A percentile compares a stretch with the other conserved stretches of the same genome.
These are phyloP conservation scores for Ferdinandea cuprea DNA, from an alignment of 2,888 invertebrate genomes.

Conservation along the genomic window DNA sequence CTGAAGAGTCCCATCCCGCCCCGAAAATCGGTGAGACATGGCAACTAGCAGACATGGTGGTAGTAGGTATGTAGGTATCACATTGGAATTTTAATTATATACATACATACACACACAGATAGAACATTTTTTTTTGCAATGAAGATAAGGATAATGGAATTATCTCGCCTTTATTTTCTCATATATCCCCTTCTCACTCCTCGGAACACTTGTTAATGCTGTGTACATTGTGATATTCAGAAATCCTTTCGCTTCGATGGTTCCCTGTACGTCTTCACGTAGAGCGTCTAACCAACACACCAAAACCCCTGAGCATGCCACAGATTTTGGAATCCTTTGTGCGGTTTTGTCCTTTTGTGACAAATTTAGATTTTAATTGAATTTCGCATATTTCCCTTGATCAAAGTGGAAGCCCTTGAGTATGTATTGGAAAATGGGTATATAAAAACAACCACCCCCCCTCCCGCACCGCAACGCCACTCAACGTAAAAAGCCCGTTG, in stretches of 20 bases:
- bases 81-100: slow-evolving; percentile 69
- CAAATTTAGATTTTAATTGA: slow-evolving; percentile 75
- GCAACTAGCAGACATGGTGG: slow-evolving; percentile 9
- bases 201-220: slow-evolving; percentile 44
- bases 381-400: slow-evolving; percentile 74
- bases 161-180: slow-evolving; percentile 32
- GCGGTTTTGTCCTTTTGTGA: slow-evolving; percentile 74
- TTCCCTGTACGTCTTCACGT: slow-evolving; percentile 55
- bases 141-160: slow-evolving; percentile 65
- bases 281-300: slow-evolving; percentile 54
- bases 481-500: not conserved
- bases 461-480: not conserved
- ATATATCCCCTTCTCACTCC: no score
- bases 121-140: slow-evolving; percentile 19
- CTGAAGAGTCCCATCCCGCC: slow-evolving; percentile 20
- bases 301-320: slow-evolving; percentile 69
- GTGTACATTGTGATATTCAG: slow-evolving; percentile 66
- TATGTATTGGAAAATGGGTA: slow-evolving; percentile 57
- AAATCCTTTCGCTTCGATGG: slow-evolving; percentile 65
- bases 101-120: not conserved
- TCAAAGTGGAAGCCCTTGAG: slow-evolving; percentile 58
- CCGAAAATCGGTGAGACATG: not conserved
- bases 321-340: slow-evolving; percentile 73
- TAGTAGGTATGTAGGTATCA: no score
- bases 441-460: slow-evolving; percentile 1